Base-by-base conservation (phyloP, 2,113 vertebrate genomes). In the Psilopsiagon aurifrons region DNA sequence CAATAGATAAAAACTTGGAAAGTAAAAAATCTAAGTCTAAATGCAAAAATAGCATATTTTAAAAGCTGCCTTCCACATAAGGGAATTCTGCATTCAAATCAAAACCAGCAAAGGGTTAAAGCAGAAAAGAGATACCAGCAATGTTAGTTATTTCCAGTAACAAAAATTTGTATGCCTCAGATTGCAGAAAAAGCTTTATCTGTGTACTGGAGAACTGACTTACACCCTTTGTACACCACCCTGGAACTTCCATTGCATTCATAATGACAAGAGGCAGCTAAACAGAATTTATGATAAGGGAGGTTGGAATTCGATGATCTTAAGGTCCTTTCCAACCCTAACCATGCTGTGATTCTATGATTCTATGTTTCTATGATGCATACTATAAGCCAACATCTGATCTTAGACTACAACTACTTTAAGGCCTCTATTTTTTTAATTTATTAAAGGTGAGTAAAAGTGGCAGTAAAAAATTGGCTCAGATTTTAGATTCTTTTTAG, bases 381-480 rank as follows among this genome's bases (percentile, higher is more conserved):
- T 39, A 54, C 35, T 22, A 13, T 69, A 67, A 62, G 41, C 63
- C 63, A 92, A 62, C 52, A 57, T 73, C 49, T 93, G n/a, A n/a
- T 96, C 66, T 89, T 82, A 59, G 35, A 62, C 29, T 86, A 37
- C n/a, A 84, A 4, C 41, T 69, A 10, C 51, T 69, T 31, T 62
- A 80, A 76, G 20, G 25, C 83, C 13, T 85, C 37, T 68, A 6
- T 71, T 59, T 77, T 75, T 94, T 82, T 60, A 85, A 80, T 89
- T 90, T 88, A 68, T 87, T 68, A 87, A 82, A 93, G 54, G 35
- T 52, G 17, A 94, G 15, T 83, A 70, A 76, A 92, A 95, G 57
- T 49, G 49, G 44, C 49, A 92, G n/a, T 59, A 57, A 92, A 90
- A 81, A 84, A 73, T 20, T 91, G 52, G 31, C 63, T 90, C 39